Evolutionary conservation across 2,113 vertebrate genomes (phyloP).

Genomic region (Chionomys nivalis): DNA sequence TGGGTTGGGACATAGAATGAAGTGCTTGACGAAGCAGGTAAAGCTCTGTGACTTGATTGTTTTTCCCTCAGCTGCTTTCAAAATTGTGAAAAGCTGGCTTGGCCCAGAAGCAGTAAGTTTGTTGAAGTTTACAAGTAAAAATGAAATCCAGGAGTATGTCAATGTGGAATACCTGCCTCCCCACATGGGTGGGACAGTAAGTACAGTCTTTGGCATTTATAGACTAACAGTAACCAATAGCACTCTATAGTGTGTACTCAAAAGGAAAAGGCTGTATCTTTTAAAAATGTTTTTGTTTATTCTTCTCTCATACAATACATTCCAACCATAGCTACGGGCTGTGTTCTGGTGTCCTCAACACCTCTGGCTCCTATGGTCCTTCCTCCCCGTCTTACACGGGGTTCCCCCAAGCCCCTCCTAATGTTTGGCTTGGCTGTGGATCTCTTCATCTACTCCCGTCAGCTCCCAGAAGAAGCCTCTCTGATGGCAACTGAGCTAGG

Average conservation of each 20-base stretch:
- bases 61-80: constrained; percentile 94
- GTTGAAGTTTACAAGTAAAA: constrained; percentile 93
- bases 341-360: background rate
- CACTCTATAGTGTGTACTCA: background rate
- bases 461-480: background rate
- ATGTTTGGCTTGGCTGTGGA: background rate
- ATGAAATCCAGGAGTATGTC: constrained; percentile 92
- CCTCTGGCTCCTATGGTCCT: background rate
- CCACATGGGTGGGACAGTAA: constrained; percentile 97
- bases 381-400: background rate
- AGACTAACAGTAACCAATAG: background rate
- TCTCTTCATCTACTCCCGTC: background rate
- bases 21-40: constrained; percentile 19
- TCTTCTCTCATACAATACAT: background rate
- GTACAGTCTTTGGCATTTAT: constrained; percentile 73
- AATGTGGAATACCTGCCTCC: constrained; percentile 92
- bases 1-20: background rate
- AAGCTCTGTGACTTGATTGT: background rate
- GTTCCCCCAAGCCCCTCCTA: background rate
- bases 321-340: background rate
- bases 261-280: background rate
- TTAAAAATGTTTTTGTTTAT: background rate
- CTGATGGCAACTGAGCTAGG: background rate
- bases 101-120: constrained; percentile 95
- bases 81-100: constrained; percentile 96